Base-by-base conservation (phyloP, 92 coral and sea anemone genomes). In the Actinernus sp. region DNA sequence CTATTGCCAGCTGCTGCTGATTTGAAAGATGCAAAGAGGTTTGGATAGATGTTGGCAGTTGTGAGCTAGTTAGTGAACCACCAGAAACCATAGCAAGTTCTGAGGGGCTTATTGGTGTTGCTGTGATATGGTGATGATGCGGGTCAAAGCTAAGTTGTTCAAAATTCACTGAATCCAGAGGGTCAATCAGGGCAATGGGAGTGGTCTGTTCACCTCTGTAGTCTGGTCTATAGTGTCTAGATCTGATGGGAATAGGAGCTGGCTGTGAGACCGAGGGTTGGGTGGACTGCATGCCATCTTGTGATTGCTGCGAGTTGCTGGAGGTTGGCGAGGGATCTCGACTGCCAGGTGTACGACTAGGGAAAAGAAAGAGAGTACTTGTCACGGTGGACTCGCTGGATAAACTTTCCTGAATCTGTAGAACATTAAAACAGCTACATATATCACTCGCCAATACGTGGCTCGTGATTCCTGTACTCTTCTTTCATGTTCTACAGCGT, bases 331-430 rank as follows among this genome's bases (percentile, higher is more conserved):
- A 95, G 0, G 99, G 88, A 51, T 95, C 95, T 29, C 99, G 87
- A 55, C 95, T 87, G 23, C 99, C 99, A 16, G 99, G 99, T 14
- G 99, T 95, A 12, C 99, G 99, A 52, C 99, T 95, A 58, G 23
- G 53, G 47, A 9, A 43, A 22, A 82, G 59, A 34, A 14, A 34
- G 14, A n/a, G n/a, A n/a, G n/a, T n/a, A n/a, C n/a, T n/a, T n/a
- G n/a, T n/a, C n/a, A n/a, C n/a, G n/a, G n/a, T n/a, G n/a, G n/a
- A n/a, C n/a, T n/a, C n/a, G n/a, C n/a, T n/a, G n/a, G n/a, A n/a
- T n/a, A n/a, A n/a, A n/a, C n/a, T n/a, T n/a, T n/a, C n/a, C n/a
- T n/a, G n/a, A n/a, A n/a, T n/a, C 20, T 43, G 20, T 3, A 43
- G 49, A 43, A 43, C 14, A 43, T 52, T 52, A 2, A 19, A 24